phyloP scores from a whole-genome alignment of 2,113 vertebrate species.

The Malurus cyaneus region DNA sequence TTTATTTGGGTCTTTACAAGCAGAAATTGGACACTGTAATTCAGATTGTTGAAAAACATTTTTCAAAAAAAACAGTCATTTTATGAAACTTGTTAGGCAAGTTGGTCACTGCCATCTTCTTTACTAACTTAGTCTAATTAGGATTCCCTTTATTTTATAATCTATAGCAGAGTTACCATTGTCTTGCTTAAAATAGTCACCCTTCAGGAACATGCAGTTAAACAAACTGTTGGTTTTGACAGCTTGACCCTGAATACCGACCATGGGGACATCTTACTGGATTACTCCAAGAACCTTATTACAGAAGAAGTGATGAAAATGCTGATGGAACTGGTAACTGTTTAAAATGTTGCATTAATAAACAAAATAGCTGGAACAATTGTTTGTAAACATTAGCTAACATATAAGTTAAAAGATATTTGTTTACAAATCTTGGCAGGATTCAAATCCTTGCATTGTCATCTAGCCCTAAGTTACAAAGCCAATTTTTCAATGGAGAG shows the following conservation, averaged over 20 bases:
- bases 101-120: not conserved
- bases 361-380: not conserved
- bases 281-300: slow-evolving; percentile 96
- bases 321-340: slow-evolving; percentile 89
- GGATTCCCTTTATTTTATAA: not conserved
- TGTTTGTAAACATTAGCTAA: not conserved
- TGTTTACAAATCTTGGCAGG: not conserved
- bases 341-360: not conserved
- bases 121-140: not conserved
- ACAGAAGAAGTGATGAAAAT: slow-evolving; percentile 90
- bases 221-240: slow-evolving; percentile 31
- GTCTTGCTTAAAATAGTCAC: not conserved
- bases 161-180: not conserved
- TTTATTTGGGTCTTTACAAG: not conserved
- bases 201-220: not conserved
- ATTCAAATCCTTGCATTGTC: not conserved
- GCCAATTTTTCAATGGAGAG: not conserved
- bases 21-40: not conserved
- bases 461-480: not conserved
- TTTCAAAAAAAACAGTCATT: not conserved
- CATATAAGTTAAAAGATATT: not conserved
- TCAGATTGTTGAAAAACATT: not conserved
- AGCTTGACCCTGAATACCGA: slow-evolving; percentile 84
- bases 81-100: not conserved
- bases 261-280: slow-evolving; percentile 90